Evolutionary conservation across 2,888 invertebrate species (phyloP).

Genomic region (Chrysolina haemoptera): DNA sequence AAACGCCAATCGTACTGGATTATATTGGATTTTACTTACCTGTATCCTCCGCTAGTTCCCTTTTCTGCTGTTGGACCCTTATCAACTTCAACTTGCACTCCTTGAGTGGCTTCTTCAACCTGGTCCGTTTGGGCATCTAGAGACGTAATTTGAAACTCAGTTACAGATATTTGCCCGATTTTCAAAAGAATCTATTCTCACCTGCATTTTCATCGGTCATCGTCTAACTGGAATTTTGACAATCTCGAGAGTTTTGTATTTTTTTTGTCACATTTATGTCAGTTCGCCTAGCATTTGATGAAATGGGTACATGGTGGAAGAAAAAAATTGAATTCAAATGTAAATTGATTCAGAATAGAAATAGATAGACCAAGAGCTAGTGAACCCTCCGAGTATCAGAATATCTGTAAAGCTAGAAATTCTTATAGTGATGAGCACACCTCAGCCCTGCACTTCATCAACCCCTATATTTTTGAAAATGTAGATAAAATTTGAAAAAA

Average conservation of each 20-base stretch:
- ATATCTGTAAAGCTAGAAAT: no score
- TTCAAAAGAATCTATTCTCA: not conserved
- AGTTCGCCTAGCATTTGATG: not conserved
- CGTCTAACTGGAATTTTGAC: slow-evolving; percentile 18
- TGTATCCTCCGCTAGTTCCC: not conserved
- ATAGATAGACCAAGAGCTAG: no score
- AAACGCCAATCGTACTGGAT: no score
- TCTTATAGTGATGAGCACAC: no score
- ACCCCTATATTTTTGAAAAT: no score
- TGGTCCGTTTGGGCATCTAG: not conserved
- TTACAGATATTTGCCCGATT: not conserved
- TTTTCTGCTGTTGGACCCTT: not conserved
- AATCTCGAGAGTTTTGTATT: not conserved
- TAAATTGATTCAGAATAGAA: not conserved
- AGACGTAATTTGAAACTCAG: not conserved
- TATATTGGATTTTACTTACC: not conserved
- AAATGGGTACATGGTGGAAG: not conserved
- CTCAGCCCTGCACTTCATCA: no score
- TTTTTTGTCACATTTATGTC: slow-evolving; percentile 1
- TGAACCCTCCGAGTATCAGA: no score
- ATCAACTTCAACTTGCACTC: not conserved
- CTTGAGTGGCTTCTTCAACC: not conserved
- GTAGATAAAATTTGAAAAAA: no score
- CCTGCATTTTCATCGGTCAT: slow-evolving; percentile 15
- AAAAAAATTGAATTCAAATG: not conserved